These are phyloP conservation scores for Tachyglossus aculeatus DNA, from an alignment of 2,797 vertebrate genomes.

Conservation along the genomic window DNA sequence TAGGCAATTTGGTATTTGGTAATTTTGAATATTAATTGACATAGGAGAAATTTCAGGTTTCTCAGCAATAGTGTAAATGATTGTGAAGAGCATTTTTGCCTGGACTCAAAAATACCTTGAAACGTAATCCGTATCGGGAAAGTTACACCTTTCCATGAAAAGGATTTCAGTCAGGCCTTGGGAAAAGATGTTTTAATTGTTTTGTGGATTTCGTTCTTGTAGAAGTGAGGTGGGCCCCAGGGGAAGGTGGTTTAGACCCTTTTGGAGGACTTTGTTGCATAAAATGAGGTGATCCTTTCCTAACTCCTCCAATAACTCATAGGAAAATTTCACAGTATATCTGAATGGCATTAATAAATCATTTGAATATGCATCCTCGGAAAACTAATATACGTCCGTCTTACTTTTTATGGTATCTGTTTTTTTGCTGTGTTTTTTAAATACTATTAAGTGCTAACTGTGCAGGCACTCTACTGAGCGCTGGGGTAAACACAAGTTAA, in stretches of 20 bases:
- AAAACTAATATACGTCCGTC: background rate
- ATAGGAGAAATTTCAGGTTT: background rate
- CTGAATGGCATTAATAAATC: background rate
- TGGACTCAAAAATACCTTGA: background rate
- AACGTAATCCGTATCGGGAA: background rate
- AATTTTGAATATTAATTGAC: background rate
- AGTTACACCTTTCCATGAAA: background rate
- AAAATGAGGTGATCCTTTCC: background rate
- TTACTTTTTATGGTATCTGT: too few species aligned
- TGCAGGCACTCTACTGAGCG: too few species aligned
- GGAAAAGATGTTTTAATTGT: background rate
- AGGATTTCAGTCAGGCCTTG: background rate
- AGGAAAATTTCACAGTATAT: slow-evolving; percentile 11
- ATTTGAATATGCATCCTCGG: background rate
- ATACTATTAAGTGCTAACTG: too few species aligned
- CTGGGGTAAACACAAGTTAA: too few species aligned
- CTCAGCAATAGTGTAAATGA: background rate
- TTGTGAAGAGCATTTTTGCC: background rate
- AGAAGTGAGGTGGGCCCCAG: background rate
- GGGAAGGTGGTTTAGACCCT: too few species aligned
- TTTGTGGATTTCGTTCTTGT: slow-evolving; percentile 4
- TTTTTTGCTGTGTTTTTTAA: too few species aligned
- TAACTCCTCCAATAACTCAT: background rate
- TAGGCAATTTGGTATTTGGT: background rate
- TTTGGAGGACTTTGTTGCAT: too few species aligned